Evolutionary conservation across 2,797 vertebrate genomes (phyloP).

Genomic region (Sebastes jordani): DNA sequence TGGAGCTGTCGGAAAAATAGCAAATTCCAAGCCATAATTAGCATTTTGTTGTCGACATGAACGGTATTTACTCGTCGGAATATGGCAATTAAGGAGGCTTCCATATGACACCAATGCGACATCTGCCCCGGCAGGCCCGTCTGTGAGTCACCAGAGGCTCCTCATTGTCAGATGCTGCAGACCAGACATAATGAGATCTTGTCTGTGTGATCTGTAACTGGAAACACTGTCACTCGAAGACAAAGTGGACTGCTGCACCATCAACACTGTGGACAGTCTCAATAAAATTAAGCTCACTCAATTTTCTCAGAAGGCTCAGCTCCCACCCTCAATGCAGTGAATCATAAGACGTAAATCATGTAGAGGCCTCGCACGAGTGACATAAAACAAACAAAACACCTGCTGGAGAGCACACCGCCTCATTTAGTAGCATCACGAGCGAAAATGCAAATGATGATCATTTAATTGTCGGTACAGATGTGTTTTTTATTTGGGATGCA

Average conservation of each 20-base stretch:
- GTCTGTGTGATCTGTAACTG: conserved; percentile 17
- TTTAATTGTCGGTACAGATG: neutral
- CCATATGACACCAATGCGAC: conserved; percentile 60
- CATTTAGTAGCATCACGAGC: neutral
- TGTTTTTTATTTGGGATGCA: neutral
- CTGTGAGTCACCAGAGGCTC: conserved; percentile 56
- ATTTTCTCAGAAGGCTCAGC: neutral
- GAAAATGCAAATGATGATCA: neutral
- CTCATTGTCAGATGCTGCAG: conserved; percentile 48
- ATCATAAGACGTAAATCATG: neutral
- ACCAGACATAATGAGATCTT: conserved; percentile 38
- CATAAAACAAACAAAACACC: neutral
- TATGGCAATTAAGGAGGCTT: conserved; percentile 59
- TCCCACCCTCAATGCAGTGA: neutral
- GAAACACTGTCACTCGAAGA: conserved; percentile 21
- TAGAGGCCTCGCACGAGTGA: neutral
- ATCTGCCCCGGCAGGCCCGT: conserved; percentile 37
- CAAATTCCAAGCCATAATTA: conserved; percentile 32
- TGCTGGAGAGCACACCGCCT: neutral
- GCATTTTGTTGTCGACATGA: conserved; percentile 34
- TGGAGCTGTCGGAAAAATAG: conserved; percentile 1
- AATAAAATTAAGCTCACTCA: neutral
- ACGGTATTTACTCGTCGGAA: conserved; percentile 48
- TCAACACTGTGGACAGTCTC: neutral
- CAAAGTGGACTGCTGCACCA: conserved; percentile 11